These are phyloP conservation scores for Sinocyclocheilus anophthalmus DNA, from an alignment of 2,113 vertebrate genomes.

Conservation along the genomic window DNA sequence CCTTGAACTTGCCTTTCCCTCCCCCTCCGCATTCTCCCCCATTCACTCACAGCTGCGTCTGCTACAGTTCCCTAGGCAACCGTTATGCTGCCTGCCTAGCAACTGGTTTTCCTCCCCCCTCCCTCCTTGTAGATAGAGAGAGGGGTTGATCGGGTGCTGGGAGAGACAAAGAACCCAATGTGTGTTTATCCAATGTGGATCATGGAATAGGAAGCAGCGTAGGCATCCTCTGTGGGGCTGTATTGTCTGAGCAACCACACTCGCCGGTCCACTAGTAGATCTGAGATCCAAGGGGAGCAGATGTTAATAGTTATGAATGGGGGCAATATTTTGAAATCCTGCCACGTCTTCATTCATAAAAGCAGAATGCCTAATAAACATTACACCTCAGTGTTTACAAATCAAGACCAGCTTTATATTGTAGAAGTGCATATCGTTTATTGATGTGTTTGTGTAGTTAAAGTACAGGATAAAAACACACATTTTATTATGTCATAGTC, in stretches of 20 bases:
- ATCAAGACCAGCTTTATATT: not conserved
- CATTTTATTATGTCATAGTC: not conserved
- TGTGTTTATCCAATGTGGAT: conserved; percentile 34
- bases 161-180: conserved; percentile 40
- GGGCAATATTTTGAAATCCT: conserved; percentile 7
- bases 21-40: conserved; percentile 25
- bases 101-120: conserved; percentile 29
- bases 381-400: not conserved
- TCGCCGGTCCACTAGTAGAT: not conserved
- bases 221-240: conserved; percentile 34
- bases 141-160: conserved; percentile 32
- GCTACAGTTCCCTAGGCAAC: conserved; percentile 53
- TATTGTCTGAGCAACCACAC: conserved; percentile 28
- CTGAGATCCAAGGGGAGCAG: conserved; percentile 7
- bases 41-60: conserved; percentile 46
- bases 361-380: not conserved
- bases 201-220: conserved; percentile 38
- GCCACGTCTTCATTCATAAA: conserved; percentile 1
- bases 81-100: conserved; percentile 51
- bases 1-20: conserved; percentile 45
- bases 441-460: not conserved
- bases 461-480: not conserved
- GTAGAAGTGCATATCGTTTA: not conserved
- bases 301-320: not conserved
- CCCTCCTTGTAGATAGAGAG: conserved; percentile 24